Evolutionary conservation across 2,113 vertebrate genomes (phyloP).

Genomic region (Himantopus leucocephalus): DNA sequence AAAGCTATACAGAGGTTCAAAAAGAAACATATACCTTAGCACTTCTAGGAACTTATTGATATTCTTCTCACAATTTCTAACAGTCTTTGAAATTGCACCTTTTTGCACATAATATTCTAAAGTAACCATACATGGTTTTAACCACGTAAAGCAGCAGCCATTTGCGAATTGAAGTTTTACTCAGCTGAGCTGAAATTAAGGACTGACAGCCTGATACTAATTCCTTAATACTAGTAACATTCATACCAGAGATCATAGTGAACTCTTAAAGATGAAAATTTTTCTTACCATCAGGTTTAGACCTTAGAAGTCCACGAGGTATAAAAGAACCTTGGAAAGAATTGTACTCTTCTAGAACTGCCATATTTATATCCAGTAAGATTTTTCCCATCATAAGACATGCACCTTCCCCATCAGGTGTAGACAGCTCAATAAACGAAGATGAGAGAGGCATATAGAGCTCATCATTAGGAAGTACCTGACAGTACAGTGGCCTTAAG

Average conservation of each 20-base stretch:
- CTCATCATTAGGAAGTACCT: slow-evolving; percentile 81
- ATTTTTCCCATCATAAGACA: slow-evolving; percentile 71
- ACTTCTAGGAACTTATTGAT: background rate
- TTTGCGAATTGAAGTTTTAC: background rate
- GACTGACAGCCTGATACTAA: background rate
- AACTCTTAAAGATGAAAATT: background rate
- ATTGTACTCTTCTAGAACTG: slow-evolving; percentile 55
- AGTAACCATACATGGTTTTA: background rate
- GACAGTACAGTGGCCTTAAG: slow-evolving; percentile 78
- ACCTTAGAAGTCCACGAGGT: slow-evolving; percentile 19
- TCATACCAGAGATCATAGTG: background rate
- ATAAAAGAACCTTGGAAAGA: slow-evolving; percentile 36
- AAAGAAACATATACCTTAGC: background rate
- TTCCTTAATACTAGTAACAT: background rate
- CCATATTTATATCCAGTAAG: slow-evolving; percentile 73
- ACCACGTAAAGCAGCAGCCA: background rate
- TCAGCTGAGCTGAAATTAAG: background rate
- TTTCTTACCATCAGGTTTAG: slow-evolving; percentile 51
- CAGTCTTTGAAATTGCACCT: background rate
- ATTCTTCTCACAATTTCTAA: background rate
- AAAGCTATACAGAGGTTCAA: background rate
- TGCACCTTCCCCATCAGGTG: slow-evolving; percentile 54
- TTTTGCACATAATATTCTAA: background rate
- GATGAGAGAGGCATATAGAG: slow-evolving; percentile 70
- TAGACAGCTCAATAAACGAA: slow-evolving; percentile 35